These are phyloP conservation scores for Oscheius sp. DNA, from an alignment of 2,888 invertebrate genomes.

Conservation along the genomic window DNA sequence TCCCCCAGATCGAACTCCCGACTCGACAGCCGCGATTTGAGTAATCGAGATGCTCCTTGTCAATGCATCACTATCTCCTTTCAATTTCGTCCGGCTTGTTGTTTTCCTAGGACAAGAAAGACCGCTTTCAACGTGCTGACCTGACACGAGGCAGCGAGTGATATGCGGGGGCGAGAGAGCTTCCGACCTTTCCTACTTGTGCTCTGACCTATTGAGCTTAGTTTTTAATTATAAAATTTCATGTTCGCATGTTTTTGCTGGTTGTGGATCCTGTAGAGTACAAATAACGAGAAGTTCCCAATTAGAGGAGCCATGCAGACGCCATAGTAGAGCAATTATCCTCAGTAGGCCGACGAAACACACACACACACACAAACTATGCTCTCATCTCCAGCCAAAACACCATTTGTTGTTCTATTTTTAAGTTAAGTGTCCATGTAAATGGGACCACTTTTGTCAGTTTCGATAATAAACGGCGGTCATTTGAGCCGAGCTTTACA, in stretches of 20 bases:
- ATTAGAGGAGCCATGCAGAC: conserved; percentile 25
- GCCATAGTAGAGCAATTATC: conserved; percentile 24
- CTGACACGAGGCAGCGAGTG: neutral
- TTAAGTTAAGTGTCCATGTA: too few relatives aligned
- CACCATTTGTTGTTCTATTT: too few relatives aligned
- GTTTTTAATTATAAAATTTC: neutral
- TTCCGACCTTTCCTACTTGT: too few relatives aligned
- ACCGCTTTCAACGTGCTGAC: neutral
- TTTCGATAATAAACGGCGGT: neutral
- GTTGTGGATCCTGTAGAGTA: too few relatives aligned
- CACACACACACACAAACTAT: too few relatives aligned
- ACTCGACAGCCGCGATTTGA: conserved; percentile 26
- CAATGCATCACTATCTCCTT: conserved; percentile 14
- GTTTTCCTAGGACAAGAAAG: neutral
- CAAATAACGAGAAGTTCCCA: conserved; percentile 15
- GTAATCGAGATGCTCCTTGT: conserved; percentile 20
- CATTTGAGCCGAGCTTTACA: neutral
- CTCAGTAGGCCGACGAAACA: conserved; percentile 20
- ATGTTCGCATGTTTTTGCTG: too few relatives aligned
- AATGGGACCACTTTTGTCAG: neutral
- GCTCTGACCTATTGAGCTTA: neutral
- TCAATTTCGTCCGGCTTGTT: conserved; percentile 4
- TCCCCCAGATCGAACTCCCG: conserved; percentile 27
- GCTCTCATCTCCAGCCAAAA: too few relatives aligned
- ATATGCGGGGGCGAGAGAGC: neutral